A percentile compares a stretch with the other conserved stretches of the same genome.
Conservation (phyloP, 53 echinoderm and acorn worm genomes). For the Pentamera pediparva region DNA sequence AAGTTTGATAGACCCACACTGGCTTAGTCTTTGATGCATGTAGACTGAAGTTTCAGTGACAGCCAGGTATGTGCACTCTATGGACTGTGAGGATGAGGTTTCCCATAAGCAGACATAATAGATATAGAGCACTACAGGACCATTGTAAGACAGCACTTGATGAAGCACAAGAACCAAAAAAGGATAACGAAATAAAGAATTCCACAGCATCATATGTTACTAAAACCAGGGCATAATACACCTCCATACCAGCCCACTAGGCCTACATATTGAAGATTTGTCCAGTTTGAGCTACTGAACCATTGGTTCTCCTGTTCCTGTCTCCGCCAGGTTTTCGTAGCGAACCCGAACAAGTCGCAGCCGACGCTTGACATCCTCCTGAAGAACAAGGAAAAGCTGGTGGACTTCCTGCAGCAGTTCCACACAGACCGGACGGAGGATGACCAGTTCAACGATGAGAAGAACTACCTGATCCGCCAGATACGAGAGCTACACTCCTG, state of each 20-base stretch:
- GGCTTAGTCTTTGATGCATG: too few species aligned
- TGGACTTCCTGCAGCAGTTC: constrained; percentile 82
- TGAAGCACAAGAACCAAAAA: neutral
- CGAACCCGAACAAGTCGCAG: constrained; percentile 89
- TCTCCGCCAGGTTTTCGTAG: constrained; percentile 84
- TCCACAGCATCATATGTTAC: neutral
- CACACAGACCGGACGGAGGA: constrained; percentile 98
- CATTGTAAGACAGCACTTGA: too few species aligned
- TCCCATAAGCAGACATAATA: too few species aligned
- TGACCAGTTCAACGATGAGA: constrained; percentile 99
- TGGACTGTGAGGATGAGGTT: too few species aligned
- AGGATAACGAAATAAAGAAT: neutral
- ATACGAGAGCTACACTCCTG: constrained; percentile 74
- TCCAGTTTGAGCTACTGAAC: neutral
- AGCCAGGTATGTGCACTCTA: too few species aligned
- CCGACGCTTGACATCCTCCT: constrained; percentile 78
- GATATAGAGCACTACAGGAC: too few species aligned
- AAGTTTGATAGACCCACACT: too few species aligned
- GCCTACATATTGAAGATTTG: neutral
- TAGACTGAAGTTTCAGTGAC: too few species aligned
- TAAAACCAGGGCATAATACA: too few species aligned
- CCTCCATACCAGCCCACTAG: neutral
- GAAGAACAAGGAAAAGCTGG: constrained; percentile 93
- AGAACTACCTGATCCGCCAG: constrained; percentile 94
- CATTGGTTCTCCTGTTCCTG: neutral